Base-by-base conservation (phyloP, 2,797 vertebrate genomes). In the Protonibea diacanthus region DNA sequence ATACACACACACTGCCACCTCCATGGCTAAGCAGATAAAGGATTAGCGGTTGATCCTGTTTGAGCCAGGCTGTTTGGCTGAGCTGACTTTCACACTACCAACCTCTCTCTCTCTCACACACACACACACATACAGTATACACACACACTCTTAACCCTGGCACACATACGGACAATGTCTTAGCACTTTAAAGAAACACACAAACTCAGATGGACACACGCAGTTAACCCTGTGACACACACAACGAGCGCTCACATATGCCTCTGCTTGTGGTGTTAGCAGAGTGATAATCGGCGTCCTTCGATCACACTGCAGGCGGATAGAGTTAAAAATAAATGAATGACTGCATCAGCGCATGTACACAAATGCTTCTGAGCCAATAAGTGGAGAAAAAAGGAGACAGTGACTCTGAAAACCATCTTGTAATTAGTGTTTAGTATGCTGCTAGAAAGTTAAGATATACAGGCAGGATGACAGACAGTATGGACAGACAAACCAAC, bases 31-130 rank as follows among this genome's bases (percentile, higher is more conserved):
- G 84, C 83, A 94, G 92, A 94, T 94, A 93, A 92, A 90, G 90
- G 92, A 92, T 93, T 92, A 94, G 84, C 62, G 66, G 85, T 85
- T 94, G 93, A 93, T 94, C 92, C 90, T 88, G 88, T 94, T 93
- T 90, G 89, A 92, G 90, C 82, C 81, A 78, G 80, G 89, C 89
- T 89, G 88, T 88, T 89, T 91, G 82, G 89, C 75, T 93, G 84
- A 89, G 82, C 91, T 86, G 80, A 90, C 90, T 95, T 91, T 93
- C 87, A 88, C 90, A 90, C 86, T 69, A 69, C 47, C 80, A 71
- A 57, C 38, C 65, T 38, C 33, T 38, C 33, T 38, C 33, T 9
- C 29, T 29, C 29, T 66, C 25, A 59, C 73, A 64, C 52, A 48
- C 49, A 80, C 72, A 74, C 38, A 60, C 56, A 74, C 70, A 74